Base-by-base conservation (phyloP, 1,140 invertebrate genomes). In the Zaprionus kolodkinae region DNA sequence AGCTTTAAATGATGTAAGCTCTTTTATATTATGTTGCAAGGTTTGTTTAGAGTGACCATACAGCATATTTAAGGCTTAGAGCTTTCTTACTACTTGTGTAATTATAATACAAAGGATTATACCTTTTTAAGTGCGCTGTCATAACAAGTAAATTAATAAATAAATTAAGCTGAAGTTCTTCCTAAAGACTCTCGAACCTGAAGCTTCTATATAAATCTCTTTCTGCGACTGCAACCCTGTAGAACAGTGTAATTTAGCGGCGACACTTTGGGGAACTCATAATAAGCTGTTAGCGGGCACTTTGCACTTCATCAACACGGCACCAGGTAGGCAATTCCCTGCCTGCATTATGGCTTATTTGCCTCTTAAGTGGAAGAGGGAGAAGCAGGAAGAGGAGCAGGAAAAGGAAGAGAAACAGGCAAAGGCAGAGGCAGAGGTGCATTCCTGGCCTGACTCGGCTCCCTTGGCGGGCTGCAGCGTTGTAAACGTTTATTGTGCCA, bases 401-500 rank as follows among this genome's bases (percentile, higher is more conserved):
- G 15, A 25, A n/a, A 50, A 50, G 45, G 10, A 50, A 35, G 33
- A 35, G 45, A 10, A 50, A 35, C 7, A 35, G 33, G 45, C 9
- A 50, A 17, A 25, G 33, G 45, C 9, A 50, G 45, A 25, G 33
- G 45, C 21, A 21, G 21, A 21, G 21, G 21, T 3, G 25, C 17
- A 25, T 21, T 27, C 33, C 62, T 36, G 30, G 25, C 27, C 61
- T 12, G 45, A 6, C 45, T 50, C 17, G 5, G 17, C 45, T 50
- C 17, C 1, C 17, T 50, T 50, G 45, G 45, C 45, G 45, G 45
- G 48, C 50, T 77, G 68, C 59, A 48, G 70, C 70, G 79, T 83
- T 88, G 84, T 88, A 81, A 89, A 85, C 81, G 81, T 89, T 88
- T 88, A 84, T 85, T 84, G 85, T 81, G 85, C 85, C 85, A 81